Percentiles rank a stretch among this genome's conserved stretches.
Conservation (phyloP, 2,113 vertebrate genomes). For the cat (Felis catus) region F.catus_Fca126_mat1.0 CM031413.1:121451501-121452000, state of each 20-base stretch:
- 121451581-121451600: not conserved
- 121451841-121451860: not conserved
- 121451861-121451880: not conserved
- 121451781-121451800: not conserved
- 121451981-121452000: not conserved
- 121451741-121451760: not conserved
- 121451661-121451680: not conserved
- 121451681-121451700: not conserved
- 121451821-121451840: not conserved
- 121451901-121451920: not conserved
- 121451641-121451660: not conserved
- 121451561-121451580: not conserved
- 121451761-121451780: not conserved
- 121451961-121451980: not conserved
- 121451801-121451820: not conserved
- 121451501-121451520: too few species aligned
- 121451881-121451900: not conserved
- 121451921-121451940: not conserved
- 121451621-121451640: conserved; percentile 3
- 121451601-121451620: not conserved
- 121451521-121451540: not conserved
- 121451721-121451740: not conserved
- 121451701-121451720: not conserved
- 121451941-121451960: not conserved
- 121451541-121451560: not conserved